Evolutionary conservation across 2,888 invertebrate species (phyloP).

Genomic region (Dyspetes luteomarginatus): DNA sequence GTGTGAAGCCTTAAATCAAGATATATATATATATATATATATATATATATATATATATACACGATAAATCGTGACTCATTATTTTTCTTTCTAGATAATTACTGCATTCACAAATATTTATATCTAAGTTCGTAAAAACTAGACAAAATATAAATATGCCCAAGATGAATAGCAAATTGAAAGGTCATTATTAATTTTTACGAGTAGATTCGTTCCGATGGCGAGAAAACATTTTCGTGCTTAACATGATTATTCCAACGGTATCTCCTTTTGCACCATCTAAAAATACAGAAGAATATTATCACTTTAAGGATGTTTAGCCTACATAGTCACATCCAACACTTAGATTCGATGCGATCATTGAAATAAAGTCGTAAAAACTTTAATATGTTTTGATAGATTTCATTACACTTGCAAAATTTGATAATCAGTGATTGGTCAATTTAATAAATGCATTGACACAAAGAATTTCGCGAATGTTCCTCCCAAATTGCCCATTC

Average conservation of each 20-base stretch:
- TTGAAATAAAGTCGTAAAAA: not conserved
- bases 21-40: no score
- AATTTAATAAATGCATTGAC: no score
- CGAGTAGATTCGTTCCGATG: not conserved
- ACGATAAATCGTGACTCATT: not conserved
- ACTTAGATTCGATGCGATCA: not conserved
- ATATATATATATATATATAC: no score
- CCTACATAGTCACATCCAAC: not conserved
- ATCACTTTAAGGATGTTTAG: constrained; percentile 6
- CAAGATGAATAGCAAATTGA: not conserved
- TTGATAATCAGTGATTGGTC: no score
- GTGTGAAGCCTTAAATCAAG: no score
- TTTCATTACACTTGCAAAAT: no score
- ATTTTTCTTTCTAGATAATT: not conserved
- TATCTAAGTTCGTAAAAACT: constrained; percentile 20
- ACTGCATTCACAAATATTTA: constrained; percentile 34
- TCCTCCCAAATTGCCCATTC: no score
- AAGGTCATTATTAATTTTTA: not conserved
- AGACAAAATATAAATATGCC: constrained; percentile 26
- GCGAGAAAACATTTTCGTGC: not conserved
- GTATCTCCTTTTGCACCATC: constrained; percentile 90
- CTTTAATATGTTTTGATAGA: not conserved
- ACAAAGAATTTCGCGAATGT: no score
- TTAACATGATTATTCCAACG: constrained; percentile 85
- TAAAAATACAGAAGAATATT: constrained; percentile 83